Evolutionary conservation across 2,797 vertebrate genomes (phyloP).

Genomic region (Argentina silus): DNA sequence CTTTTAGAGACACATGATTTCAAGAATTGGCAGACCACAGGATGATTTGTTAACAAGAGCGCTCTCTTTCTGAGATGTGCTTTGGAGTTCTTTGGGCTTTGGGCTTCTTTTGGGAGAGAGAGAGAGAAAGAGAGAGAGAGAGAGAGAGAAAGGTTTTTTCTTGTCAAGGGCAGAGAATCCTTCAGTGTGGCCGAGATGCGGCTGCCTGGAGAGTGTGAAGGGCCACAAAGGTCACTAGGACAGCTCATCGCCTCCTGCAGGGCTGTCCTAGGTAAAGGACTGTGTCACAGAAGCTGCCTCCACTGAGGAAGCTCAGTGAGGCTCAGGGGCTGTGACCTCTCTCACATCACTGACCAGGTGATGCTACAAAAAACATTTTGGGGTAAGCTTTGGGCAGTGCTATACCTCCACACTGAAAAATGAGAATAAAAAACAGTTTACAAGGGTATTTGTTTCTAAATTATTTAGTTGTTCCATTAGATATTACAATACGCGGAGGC

Average conservation of each 20-base stretch:
- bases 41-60: background rate
- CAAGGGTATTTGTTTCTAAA: background rate
- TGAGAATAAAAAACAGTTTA: too few relatives aligned
- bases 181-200: slow-evolving; percentile 8
- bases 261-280: background rate
- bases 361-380: background rate
- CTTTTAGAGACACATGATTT: background rate
- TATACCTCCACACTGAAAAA: too few relatives aligned
- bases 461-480: background rate
- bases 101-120: background rate
- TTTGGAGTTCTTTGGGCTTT: too few relatives aligned
- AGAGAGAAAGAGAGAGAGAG: background rate
- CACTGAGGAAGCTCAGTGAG: background rate
- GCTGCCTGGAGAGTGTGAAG: background rate
- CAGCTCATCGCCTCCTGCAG: background rate
- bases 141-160: background rate
- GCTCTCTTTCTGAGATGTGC: too few relatives aligned
- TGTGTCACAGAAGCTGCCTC: background rate
- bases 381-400: background rate
- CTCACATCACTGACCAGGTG: background rate
- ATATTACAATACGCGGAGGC: too few relatives aligned
- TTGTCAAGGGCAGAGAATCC: slow-evolving; percentile 1
- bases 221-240: background rate
- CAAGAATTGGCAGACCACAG: background rate
- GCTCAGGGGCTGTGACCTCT: background rate